Conservation (phyloP, 2,888 invertebrate genomes). For the Pollenia griseotomentosa region DNA sequence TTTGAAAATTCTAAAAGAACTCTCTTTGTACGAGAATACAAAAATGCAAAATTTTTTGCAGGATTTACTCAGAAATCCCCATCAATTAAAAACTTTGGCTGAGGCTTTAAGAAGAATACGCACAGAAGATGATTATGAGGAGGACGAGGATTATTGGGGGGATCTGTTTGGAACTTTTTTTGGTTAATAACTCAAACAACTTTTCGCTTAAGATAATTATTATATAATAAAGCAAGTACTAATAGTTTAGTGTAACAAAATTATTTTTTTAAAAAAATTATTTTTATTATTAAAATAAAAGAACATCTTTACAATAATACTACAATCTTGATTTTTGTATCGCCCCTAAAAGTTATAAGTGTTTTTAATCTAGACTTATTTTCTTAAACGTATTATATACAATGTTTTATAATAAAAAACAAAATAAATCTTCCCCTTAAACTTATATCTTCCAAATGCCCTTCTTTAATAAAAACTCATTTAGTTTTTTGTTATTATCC, state of each 20-base stretch:
- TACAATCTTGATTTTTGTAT: neutral
- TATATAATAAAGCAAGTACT: neutral
- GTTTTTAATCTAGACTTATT: neutral
- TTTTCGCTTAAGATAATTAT: neutral
- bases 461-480: slow-evolving; percentile 73
- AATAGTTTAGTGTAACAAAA: neutral
- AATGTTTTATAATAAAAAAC: neutral
- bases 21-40: neutral
- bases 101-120: neutral
- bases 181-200: neutral
- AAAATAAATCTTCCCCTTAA: slow-evolving; percentile 2
- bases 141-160: neutral
- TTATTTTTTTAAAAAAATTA: slow-evolving; percentile 31
- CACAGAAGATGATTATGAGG: neutral
- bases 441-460: slow-evolving; percentile 72
- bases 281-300: slow-evolving; percentile 17
- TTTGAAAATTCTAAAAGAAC: neutral
- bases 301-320: slow-evolving; percentile 55
- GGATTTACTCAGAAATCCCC: slow-evolving; percentile 9
- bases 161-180: neutral
- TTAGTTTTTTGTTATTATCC: slow-evolving; percentile 74
- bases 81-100: neutral
- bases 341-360: slow-evolving; percentile 15
- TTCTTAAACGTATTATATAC: neutral
- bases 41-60: slow-evolving; percentile 23